A percentile compares a stretch with the other conserved stretches of the same genome.
These are phyloP conservation scores for Pipra filicauda DNA, from an alignment of 2,113 vertebrate genomes.

Conservation along the genomic window DNA sequence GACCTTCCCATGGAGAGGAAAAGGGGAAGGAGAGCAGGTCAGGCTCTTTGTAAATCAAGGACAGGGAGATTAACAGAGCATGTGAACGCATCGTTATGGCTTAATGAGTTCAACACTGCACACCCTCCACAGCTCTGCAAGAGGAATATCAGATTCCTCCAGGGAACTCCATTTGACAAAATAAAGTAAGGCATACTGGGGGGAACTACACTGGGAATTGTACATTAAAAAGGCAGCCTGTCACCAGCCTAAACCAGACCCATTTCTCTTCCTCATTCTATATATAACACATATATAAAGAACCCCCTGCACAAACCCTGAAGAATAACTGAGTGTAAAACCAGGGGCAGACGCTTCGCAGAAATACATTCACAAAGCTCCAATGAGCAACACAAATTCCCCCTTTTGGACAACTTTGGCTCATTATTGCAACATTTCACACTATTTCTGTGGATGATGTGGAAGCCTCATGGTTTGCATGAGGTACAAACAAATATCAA, in stretches of 20 bases:
- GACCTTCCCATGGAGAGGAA: not conserved
- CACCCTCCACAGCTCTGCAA: not conserved
- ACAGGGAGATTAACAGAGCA: constrained; percentile 13
- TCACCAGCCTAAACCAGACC: not conserved
- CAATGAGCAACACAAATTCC: not conserved
- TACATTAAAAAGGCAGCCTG: not conserved
- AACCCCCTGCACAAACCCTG: not conserved
- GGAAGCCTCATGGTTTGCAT: not conserved
- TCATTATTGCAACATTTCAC: not conserved
- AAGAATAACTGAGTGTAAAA: not conserved
- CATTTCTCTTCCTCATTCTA: not conserved
- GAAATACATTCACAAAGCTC: not conserved
- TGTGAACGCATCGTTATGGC: not conserved
- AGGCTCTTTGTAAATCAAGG: constrained; percentile 17
- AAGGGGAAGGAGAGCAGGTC: not conserved
- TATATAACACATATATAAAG: not conserved
- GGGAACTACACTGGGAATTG: not conserved
- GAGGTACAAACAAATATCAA: not conserved
- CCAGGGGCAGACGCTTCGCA: not conserved
- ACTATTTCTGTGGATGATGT: not conserved
- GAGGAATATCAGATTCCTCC: not conserved
- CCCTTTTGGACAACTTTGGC: not conserved
- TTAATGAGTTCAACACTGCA: not conserved
- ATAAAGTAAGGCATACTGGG: not conserved
- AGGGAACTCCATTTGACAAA: not conserved